Percentiles rank a stretch among this genome's conserved stretches.
Conservation (phyloP, 2,113 vertebrate genomes). For the Oceanites oceanicus region DNA sequence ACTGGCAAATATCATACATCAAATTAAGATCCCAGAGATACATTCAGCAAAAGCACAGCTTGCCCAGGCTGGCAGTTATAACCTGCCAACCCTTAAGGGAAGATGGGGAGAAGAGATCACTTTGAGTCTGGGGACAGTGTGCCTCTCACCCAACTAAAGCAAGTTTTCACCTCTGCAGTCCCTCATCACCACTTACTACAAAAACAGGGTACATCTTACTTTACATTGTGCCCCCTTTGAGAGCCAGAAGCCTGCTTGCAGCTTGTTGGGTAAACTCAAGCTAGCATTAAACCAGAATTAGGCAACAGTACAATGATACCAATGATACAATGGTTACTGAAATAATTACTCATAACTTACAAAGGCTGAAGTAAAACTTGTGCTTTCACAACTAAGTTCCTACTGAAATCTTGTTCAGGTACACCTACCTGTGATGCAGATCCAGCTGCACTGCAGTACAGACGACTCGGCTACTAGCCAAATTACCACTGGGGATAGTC, state of each 20-base stretch:
- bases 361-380: background rate
- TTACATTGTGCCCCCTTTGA: background rate
- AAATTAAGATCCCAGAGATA: background rate
- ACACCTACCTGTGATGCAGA: background rate
- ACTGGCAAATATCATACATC: background rate
- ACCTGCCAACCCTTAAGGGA: background rate
- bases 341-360: background rate
- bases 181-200: background rate
- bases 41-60: background rate
- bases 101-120: background rate
- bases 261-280: background rate
- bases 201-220: background rate
- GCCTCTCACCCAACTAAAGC: background rate
- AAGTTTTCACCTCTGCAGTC: background rate
- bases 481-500: constrained; percentile 1
- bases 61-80: background rate
- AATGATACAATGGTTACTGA: background rate
- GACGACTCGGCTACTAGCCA: background rate
- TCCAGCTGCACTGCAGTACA: background rate
- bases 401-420: background rate
- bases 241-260: background rate
- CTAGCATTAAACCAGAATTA: background rate
- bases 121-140: background rate
- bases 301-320: background rate
- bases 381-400: background rate